Conservation (phyloP, 2,113 vertebrate species). For the Callopanchax toddi region DNA sequence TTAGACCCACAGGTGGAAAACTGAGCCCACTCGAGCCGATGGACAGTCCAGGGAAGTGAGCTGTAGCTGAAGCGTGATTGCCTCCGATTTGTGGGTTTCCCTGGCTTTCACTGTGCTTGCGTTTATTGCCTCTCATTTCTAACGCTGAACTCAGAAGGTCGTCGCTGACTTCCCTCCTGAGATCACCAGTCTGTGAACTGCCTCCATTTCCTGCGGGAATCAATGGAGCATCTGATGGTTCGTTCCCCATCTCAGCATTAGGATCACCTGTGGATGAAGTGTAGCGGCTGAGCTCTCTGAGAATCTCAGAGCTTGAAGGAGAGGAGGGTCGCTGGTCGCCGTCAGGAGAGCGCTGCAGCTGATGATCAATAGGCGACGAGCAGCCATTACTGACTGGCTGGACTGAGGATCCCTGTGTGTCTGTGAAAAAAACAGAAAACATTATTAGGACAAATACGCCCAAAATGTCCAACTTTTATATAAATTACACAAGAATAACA, state of each 20-base stretch:
- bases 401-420: constrained; percentile 78
- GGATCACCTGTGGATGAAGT: constrained; percentile 80
- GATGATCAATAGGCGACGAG: constrained; percentile 83
- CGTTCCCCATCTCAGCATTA: constrained; percentile 57
- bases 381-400: constrained; percentile 87
- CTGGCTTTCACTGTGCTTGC: constrained; percentile 83
- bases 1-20: constrained; percentile 89
- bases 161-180: constrained; percentile 72
- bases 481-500: too few species aligned
- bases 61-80: constrained; percentile 80
- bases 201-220: constrained; percentile 29
- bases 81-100: constrained; percentile 80
- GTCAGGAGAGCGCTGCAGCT: constrained; percentile 80
- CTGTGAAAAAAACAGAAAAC: constrained; percentile 66
- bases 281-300: constrained; percentile 91
- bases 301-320: constrained; percentile 90
- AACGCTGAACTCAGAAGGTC: constrained; percentile 79
- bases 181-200: constrained; percentile 55
- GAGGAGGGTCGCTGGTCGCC: constrained; percentile 84
- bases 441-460: too few species aligned
- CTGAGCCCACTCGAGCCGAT: constrained; percentile 83
- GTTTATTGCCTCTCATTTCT: constrained; percentile 87
- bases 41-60: constrained; percentile 85
- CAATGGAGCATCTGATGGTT: constrained; percentile 64
- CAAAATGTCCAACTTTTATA: too few species aligned